Evolutionary conservation across 2,113 vertebrate species (phyloP).

Genomic region (Neolamprologus tretocephalus): DNA sequence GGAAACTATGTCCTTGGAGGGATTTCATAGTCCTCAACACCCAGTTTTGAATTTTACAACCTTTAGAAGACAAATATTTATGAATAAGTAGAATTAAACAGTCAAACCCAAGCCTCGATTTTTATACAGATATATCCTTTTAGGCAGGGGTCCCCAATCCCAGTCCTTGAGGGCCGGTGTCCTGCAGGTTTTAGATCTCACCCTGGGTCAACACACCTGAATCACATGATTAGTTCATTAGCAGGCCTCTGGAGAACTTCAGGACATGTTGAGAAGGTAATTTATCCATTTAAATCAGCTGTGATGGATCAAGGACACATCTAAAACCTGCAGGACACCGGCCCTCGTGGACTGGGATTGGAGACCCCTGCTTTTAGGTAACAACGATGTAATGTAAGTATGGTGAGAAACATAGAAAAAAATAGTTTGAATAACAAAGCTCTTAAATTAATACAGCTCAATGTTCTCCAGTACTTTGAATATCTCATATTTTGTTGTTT

Average conservation of each 20-base stretch:
- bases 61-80: not conserved
- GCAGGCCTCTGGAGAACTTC: not conserved
- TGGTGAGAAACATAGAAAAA: not conserved
- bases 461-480: not conserved
- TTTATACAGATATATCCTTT: not conserved
- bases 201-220: not conserved
- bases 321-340: not conserved
- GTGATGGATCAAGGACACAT: not conserved
- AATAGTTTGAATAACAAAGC: not conserved
- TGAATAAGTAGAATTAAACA: not conserved
- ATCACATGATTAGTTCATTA: not conserved
- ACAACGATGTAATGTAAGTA: not conserved
- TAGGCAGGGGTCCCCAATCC: not conserved
- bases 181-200: not conserved
- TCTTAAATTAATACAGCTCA: not conserved
- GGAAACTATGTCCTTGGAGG: not conserved
- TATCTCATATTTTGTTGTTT: not conserved
- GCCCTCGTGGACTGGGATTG: not conserved
- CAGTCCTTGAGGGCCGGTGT: not conserved
- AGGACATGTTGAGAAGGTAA: rapidly evolving
- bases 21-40: not conserved
- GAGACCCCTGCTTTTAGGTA: not conserved
- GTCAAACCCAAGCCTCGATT: not conserved
- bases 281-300: not conserved
- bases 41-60: not conserved